Evolutionary conservation across 2,888 invertebrate species (phyloP), one percentile per base, ranked within the genome.

Genomic region (Trissolcus brochymenae): DNA sequence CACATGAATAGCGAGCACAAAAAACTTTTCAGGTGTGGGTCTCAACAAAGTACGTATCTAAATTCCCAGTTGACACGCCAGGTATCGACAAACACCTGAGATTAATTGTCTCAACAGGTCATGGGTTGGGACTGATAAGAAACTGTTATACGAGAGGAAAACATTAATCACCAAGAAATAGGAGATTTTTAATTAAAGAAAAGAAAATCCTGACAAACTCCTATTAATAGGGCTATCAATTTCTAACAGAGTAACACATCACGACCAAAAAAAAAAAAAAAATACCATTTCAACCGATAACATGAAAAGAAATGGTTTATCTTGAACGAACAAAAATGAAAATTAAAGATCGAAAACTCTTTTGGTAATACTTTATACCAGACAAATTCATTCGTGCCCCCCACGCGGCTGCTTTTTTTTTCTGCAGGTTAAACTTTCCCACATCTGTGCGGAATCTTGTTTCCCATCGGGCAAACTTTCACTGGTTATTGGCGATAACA

Each of bases 1-100:
- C 13, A 41, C 49, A 53, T 64, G 64, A 72, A 64, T 64, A 25
- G 56, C 54, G 59, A 61, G 53, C 53, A 16, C 4, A 21, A 11
- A 60, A 65, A 64, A 54, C 53, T 14, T 51, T 14, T 35, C 71
- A 64, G 71, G 71, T 57, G 64, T n/a, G 57, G 21, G 53, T 7
- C 57, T 25, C 25, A 25, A 4, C 21, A 41, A 62, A 56, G 60
- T 71, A 53, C 62, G 17, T 25, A 25, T 56, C 56, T 56, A 62
- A 70, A 70, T 62, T 61, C 62, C 43, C 59, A 51, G 56, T 41
- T 70, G 68, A 61, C 61, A 55, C 61, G 17, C 14, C 40, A 40
- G 35, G 43, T 46, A 70, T 61, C 60, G 49, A 14, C 40, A 61
- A 53, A 61, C 60, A 55, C 35, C 16, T 43, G n/a, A 62, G 49